Conservation (phyloP, 2,888 invertebrate genomes). For the Augochlorella aurata region DNA sequence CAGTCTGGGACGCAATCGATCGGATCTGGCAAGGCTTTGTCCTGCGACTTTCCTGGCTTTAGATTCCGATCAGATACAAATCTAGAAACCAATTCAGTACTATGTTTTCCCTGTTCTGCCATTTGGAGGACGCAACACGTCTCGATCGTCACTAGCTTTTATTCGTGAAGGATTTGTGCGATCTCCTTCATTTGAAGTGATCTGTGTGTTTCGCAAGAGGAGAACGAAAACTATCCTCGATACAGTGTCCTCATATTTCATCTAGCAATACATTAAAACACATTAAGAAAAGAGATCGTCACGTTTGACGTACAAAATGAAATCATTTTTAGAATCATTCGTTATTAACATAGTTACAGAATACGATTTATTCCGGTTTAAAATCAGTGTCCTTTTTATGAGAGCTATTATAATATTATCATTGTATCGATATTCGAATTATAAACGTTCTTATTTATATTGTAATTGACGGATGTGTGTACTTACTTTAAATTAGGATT, state of each 20-base stretch:
- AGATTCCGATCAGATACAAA: slow-evolving; percentile 40
- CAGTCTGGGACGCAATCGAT: slow-evolving; percentile 64
- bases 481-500: not conserved
- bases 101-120: slow-evolving; percentile 45
- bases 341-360: too few species aligned
- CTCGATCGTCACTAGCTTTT: slow-evolving; percentile 26
- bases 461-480: not conserved
- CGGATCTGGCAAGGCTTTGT: slow-evolving; percentile 41
- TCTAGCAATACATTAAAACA: not conserved
- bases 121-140: slow-evolving; percentile 40
- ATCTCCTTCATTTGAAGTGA: slow-evolving; percentile 29
- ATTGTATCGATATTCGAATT: not conserved
- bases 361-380: not conserved
- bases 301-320: not conserved
- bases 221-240: slow-evolving; percentile 1
- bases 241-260: not conserved
- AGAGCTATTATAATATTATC: not conserved
- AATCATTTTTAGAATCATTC: not conserved
- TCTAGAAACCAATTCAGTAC: slow-evolving; percentile 40
- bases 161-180: slow-evolving; percentile 31
- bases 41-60: slow-evolving; percentile 23
- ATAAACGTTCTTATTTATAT: not conserved
- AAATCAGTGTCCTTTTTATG: not conserved
- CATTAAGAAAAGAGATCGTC: not conserved
- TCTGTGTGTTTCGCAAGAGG: not conserved